Evolutionary conservation across 2,113 vertebrate species (phyloP).

Genomic region (Pygoscelis antarcticus): DNA sequence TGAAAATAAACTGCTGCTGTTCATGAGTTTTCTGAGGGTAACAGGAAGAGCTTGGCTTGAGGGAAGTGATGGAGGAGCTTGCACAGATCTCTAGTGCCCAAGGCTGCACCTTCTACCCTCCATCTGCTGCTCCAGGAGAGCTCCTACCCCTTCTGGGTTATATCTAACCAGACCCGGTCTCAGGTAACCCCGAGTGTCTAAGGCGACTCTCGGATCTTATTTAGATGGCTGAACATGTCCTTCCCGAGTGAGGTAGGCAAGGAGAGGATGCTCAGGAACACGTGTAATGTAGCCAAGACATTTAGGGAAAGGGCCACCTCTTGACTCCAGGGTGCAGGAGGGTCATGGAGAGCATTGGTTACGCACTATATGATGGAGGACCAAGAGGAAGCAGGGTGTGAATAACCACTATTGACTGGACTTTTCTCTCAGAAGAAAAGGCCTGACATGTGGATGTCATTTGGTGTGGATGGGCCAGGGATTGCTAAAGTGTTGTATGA

Average conservation of each 20-base stretch:
- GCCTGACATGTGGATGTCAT: not conserved
- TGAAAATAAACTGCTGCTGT: not conserved
- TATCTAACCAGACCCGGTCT: not conserved
- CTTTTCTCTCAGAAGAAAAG: not conserved
- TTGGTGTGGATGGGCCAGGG: not conserved
- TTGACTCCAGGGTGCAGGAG: not conserved
- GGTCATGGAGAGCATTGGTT: not conserved
- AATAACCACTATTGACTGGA: not conserved
- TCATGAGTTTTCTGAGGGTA: not conserved
- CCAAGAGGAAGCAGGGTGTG: not conserved
- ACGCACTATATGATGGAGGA: accelerated
- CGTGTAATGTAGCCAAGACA: not conserved
- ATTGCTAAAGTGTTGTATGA: not conserved
- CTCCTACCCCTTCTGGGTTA: not conserved
- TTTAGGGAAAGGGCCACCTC: not conserved
- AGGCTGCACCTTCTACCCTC: not conserved
- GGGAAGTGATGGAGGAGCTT: not conserved
- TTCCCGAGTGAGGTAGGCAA: accelerated
- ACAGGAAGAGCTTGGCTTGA: not conserved
- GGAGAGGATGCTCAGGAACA: not conserved
- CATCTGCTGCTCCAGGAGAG: not conserved
- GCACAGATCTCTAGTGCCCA: not conserved
- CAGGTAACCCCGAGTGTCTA: accelerated
- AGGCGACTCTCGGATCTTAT: not conserved
- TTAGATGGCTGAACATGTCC: not conserved